Evolutionary conservation across 2,113 vertebrate genomes (phyloP).

Genomic region (Oreochromis tanganicae): DNA sequence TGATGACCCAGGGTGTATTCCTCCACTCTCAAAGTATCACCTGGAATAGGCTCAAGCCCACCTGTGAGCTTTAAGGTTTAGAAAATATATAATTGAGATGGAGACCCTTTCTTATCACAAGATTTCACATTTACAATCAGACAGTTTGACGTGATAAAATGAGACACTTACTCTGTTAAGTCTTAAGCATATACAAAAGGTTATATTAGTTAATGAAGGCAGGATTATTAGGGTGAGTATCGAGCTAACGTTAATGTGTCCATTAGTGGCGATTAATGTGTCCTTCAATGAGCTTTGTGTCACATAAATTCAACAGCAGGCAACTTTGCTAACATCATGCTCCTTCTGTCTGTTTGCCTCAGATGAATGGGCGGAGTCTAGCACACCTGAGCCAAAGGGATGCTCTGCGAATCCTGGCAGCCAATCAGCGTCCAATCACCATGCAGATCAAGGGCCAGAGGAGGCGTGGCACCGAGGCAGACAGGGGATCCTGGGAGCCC

Average conservation of each 20-base stretch:
- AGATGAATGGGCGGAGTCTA: slow-evolving; percentile 66
- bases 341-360: neutral
- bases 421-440: slow-evolving; percentile 73
- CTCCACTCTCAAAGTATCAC: neutral
- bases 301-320: neutral
- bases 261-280: neutral
- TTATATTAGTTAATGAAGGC: neutral
- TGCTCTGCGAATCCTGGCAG: slow-evolving; percentile 68
- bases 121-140: neutral
- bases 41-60: neutral
- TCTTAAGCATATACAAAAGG: neutral
- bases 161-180: neutral
- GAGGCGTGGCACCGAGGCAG: slow-evolving; percentile 53
- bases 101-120: neutral
- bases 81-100: neutral
- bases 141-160: neutral
- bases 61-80: neutral
- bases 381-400: slow-evolving; percentile 70
- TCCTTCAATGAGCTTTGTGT: neutral
- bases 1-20: neutral
- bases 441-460: slow-evolving; percentile 73
- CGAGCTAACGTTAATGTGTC: neutral
- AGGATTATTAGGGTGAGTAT: neutral
- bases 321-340: neutral
- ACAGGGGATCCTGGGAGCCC: slow-evolving; percentile 65